Conservation (phyloP, 2,797 vertebrate genomes). For the Gobionotothen gibberifrons region DNA sequence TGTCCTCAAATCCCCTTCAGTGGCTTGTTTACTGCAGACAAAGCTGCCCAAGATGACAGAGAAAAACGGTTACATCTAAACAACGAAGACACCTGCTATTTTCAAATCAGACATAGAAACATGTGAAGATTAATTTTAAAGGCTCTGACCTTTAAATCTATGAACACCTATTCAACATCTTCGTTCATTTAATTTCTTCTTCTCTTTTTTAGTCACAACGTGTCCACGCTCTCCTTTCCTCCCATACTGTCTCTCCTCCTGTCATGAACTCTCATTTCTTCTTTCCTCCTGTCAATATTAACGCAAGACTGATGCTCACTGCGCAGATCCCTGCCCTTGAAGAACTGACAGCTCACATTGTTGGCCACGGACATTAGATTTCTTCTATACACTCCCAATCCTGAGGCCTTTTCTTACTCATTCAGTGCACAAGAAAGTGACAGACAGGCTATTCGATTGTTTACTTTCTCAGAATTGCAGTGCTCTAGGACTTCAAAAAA, state of each 20-base stretch:
- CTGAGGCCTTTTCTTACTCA: slow-evolving; percentile 34
- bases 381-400: slow-evolving; percentile 11
- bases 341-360: slow-evolving; percentile 45
- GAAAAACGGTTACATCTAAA: slow-evolving; percentile 44
- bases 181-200: slow-evolving; percentile 12
- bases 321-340: slow-evolving; percentile 58
- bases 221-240: slow-evolving; percentile 33
- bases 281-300: slow-evolving; percentile 71
- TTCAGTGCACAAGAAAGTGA: slow-evolving; percentile 8
- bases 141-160: slow-evolving; percentile 23
- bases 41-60: slow-evolving; percentile 41
- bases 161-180: slow-evolving; percentile 17
- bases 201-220: slow-evolving; percentile 26
- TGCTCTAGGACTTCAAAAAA: slow-evolving; percentile 11
- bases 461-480: slow-evolving; percentile 38
- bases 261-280: slow-evolving; percentile 57
- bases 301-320: slow-evolving; percentile 50
- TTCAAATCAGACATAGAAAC: slow-evolving; percentile 19
- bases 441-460: slow-evolving; percentile 35
- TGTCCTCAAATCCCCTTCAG: slow-evolving; percentile 67
- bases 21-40: slow-evolving; percentile 60
- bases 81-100: slow-evolving; percentile 3
- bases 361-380: slow-evolving; percentile 34
- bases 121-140: slow-evolving; percentile 24
- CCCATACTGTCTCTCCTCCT: slow-evolving; percentile 21